Conservation (phyloP, 1,140 invertebrate genomes). For the Cotesia glomerata region DNA sequence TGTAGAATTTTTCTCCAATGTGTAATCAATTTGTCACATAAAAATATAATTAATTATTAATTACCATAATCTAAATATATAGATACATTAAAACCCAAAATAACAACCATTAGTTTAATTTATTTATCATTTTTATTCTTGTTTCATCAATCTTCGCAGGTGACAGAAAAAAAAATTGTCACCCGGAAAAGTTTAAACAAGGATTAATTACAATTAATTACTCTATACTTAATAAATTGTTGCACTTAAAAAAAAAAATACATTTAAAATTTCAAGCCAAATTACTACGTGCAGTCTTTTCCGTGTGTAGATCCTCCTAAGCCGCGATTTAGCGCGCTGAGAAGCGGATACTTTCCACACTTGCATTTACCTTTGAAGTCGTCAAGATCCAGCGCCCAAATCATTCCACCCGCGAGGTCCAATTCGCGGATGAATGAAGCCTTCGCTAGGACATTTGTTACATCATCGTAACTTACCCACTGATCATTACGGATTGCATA, state of each 20-base stretch:
- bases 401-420: constrained; percentile 76
- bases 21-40: constrained; percentile 52
- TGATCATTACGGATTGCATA: constrained; percentile 76
- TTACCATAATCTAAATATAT: not conserved
- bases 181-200: constrained; percentile 19
- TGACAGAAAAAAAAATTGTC: constrained; percentile 13
- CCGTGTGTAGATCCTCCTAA: not conserved
- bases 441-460: constrained; percentile 68
- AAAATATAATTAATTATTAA: constrained; percentile 20
- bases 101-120: not conserved
- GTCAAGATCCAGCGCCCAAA: constrained; percentile 82
- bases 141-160: constrained; percentile 19
- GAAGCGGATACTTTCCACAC: constrained; percentile 66
- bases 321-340: constrained; percentile 60
- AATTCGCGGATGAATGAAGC: constrained; percentile 65
- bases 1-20: constrained; percentile 46
- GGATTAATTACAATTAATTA: not conserved
- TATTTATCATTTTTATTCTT: not conserved
- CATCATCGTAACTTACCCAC: constrained; percentile 85
- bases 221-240: not conserved
- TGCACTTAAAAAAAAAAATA: too few relatives aligned
- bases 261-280: not conserved
- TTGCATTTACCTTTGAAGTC: constrained; percentile 74
- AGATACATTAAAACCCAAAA: not conserved
- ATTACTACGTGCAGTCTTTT: constrained; percentile 8